Evolutionary conservation across 92 coral and sea anemone genomes (phyloP), one percentile per base, ranked within the genome.

Genomic region (Parazoanthus atlanticus): DNA sequence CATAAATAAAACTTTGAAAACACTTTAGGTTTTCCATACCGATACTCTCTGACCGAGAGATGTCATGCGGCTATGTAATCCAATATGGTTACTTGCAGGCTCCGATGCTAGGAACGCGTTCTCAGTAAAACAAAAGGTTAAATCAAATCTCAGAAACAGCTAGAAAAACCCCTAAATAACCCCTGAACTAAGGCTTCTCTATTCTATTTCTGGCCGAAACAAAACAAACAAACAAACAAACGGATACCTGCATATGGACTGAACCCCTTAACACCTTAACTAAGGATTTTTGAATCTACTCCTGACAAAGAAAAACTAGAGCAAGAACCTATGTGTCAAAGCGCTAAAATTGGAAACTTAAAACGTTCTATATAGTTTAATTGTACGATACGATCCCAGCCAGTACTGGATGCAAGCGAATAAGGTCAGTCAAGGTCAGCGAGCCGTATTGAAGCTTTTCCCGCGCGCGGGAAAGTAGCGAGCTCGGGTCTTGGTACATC

Each of bases 1-100:
- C 78, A 84, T 84, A 84, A 84, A 84, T 84, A 84, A 69, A 84
- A 84, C 78, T 84, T 70, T 69, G 66, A 84, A 84, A 84, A 61
- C 71, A 84, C 78, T 21, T 29, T 6, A 82, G 29, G 77, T 69
- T 84, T 82, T 84, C 66, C 12, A 71, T 71, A 84, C 78, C 79
- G 78, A 28, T 84, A 25, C 78, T 84, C 87, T 71, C 78, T 69
- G 66, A 11, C 15, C 64, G 77, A 84, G 87, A 84, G 34, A 38
- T 84, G 56, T 70, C 36, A 84, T 71, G 31, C 19, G 31, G 64
- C 41, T 70, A 38, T 6, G 76, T 28, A 66, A 66, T 84, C 78
- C 87, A 71, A 84, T 84, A 46, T 84, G 87, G 87, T 84, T 84
- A 70, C 34, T 41, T 16, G 61, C 64, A 72, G 38, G 46, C 78